These are phyloP conservation scores for Drosophila meridionalis DNA, from an alignment of 2,888 invertebrate species.

Conservation along the genomic window DNA sequence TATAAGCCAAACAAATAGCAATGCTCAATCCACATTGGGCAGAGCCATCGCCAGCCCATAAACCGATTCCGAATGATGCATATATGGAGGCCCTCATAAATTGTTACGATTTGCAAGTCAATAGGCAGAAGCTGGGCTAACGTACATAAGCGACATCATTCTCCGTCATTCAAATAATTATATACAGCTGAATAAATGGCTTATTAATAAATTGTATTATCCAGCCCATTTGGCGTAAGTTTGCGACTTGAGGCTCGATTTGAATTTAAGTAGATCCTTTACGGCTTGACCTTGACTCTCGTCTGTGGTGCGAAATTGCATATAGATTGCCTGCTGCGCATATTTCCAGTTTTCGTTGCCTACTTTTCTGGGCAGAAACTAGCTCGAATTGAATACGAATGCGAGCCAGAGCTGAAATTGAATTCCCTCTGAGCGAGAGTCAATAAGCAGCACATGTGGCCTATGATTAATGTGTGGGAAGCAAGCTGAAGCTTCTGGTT, in stretches of 20 bases:
- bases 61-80: slow-evolving; percentile 37
- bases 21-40: slow-evolving; percentile 35
- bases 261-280: not conserved
- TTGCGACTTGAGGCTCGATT: not conserved
- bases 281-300: not conserved
- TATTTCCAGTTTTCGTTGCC: slow-evolving; percentile 10
- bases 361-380: slow-evolving; percentile 2
- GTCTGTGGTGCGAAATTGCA: not conserved
- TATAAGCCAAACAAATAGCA: slow-evolving; percentile 46
- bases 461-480: slow-evolving; percentile 66
- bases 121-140: not conserved
- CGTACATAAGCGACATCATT: not conserved
- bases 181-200: not conserved
- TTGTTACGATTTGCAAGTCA: slow-evolving; percentile 59
- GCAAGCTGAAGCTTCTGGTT: slow-evolving; percentile 57
- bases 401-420: slow-evolving; percentile 8
- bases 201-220: not conserved
- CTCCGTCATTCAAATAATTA: not conserved
- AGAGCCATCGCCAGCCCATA: slow-evolving; percentile 14
- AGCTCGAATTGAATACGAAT: not conserved
- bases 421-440: slow-evolving; percentile 2
- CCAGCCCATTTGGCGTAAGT: not conserved
- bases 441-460: slow-evolving; percentile 56
- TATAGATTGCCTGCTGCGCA: not conserved
- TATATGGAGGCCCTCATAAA: slow-evolving; percentile 50